phyloP scores from a whole-genome alignment of 2,113 vertebrate species.

The Triplophysa tibetana region DNA sequence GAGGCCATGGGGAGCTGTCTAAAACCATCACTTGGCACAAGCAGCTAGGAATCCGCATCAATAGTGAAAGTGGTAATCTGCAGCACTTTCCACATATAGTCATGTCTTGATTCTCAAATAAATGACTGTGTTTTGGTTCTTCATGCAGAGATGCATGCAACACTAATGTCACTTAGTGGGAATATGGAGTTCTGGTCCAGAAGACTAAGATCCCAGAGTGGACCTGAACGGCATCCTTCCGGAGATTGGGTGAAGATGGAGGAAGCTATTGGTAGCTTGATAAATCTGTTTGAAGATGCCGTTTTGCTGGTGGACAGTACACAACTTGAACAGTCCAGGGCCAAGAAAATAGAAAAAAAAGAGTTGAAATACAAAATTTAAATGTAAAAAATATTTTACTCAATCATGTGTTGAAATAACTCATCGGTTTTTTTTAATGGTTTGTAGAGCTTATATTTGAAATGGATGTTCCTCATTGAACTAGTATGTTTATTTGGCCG shows the following conservation, averaged over 20 bases:
- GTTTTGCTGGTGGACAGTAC: conserved; percentile 52
- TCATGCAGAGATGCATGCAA: conserved; percentile 68
- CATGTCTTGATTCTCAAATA: not conserved
- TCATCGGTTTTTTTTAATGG: no score
- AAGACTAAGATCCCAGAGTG: conserved; percentile 57
- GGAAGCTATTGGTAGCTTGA: conserved; percentile 61
- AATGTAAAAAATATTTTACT: no score
- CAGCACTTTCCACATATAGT: not conserved
- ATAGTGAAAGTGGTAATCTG: conserved; percentile 76
- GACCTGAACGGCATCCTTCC: conserved; percentile 3
- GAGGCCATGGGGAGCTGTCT: conserved; percentile 66
- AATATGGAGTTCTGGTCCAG: conserved; percentile 71
- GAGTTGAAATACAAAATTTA: no score
- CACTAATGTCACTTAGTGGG: conserved; percentile 66
- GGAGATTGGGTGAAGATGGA: conserved; percentile 70
- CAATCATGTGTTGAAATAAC: no score
- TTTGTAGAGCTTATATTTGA: no score
- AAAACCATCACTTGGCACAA: conserved; percentile 49
- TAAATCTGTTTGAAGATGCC: conserved; percentile 61
- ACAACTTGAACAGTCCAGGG: conserved; percentile 53
- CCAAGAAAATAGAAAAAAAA: conserved; percentile 22
- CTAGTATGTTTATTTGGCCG: no score
- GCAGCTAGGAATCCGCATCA: conserved; percentile 69
- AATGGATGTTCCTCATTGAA: no score
- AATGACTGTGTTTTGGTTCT: not conserved